Percentiles rank a stretch among this genome's conserved stretches.
These are phyloP conservation scores for Bolborhynchus lineola DNA, from an alignment of 2,113 vertebrate species.

Conservation along the genomic window DNA sequence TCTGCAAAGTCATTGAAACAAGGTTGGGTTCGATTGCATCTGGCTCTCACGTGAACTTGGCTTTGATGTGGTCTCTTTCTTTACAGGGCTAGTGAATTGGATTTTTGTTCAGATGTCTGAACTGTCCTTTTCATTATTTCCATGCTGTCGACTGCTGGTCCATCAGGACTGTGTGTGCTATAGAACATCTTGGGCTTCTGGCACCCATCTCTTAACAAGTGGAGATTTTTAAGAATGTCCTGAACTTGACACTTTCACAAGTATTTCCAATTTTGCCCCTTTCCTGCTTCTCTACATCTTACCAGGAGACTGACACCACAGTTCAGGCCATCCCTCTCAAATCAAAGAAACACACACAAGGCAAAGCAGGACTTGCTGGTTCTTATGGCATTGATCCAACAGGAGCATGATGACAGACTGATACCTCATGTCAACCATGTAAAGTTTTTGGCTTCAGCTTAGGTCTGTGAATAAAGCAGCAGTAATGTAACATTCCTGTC, in stretches of 20 bases:
- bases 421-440: accelerated
- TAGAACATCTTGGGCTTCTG: neutral
- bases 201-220: neutral
- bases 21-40: neutral
- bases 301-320: neutral
- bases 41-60: neutral
- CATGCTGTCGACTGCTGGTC: neutral
- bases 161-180: neutral
- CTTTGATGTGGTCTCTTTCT: neutral
- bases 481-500: neutral
- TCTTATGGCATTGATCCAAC: accelerated
- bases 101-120: neutral
- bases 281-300: neutral
- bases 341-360: neutral
- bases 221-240: neutral
- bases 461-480: neutral
- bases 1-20: neutral
- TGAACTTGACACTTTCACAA: neutral
- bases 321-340: neutral
- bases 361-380: neutral
- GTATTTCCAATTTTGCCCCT: neutral
- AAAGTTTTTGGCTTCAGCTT: neutral
- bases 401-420: neutral
- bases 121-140: neutral
- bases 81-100: neutral